These are phyloP conservation scores for Condylostylus longicornis DNA, from an alignment of 1,140 invertebrate species.

Conservation along the genomic window DNA sequence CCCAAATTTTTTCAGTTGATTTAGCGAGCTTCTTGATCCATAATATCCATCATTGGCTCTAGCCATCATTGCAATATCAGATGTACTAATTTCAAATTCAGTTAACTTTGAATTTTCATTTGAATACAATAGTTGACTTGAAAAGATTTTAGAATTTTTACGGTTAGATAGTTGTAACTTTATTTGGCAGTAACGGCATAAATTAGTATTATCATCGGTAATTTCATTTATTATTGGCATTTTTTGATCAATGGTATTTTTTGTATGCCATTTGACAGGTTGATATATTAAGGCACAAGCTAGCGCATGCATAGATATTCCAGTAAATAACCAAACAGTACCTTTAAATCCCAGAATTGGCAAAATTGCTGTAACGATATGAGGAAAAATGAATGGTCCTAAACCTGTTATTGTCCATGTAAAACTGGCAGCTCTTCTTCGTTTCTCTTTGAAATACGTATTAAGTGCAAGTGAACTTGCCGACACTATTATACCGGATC, in stretches of 20 bases:
- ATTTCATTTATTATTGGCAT: no score
- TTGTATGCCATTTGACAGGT: conserved; percentile 43
- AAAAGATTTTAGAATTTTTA: conserved; percentile 36
- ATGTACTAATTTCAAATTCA: conserved; percentile 48
- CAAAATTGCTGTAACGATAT: conserved; percentile 38
- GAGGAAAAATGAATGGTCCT: conserved; percentile 40
- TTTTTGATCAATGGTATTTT: background rate
- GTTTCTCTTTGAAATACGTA: conserved; percentile 42
- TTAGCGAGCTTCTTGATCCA: conserved; percentile 30
- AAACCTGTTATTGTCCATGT: conserved; percentile 43
- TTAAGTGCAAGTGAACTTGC: conserved; percentile 43
- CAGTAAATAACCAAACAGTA: conserved; percentile 40
- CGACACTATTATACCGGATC: conserved; percentile 42
- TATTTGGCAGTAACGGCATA: conserved; percentile 24
- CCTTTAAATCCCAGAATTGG: conserved; percentile 38
- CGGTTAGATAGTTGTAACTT: conserved; percentile 16
- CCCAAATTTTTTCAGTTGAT: no score
- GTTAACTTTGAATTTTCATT: conserved; percentile 42
- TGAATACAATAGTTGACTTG: conserved; percentile 50
- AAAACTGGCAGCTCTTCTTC: conserved; percentile 39
- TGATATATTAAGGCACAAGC: conserved; percentile 42
- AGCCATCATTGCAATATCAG: conserved; percentile 47
- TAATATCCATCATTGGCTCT: conserved; percentile 50
- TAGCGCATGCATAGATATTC: conserved; percentile 40
- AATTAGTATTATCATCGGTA: no score